Evolutionary conservation across 2,113 vertebrate genomes (phyloP).

Genomic region (Hyperopisus bebe): DNA sequence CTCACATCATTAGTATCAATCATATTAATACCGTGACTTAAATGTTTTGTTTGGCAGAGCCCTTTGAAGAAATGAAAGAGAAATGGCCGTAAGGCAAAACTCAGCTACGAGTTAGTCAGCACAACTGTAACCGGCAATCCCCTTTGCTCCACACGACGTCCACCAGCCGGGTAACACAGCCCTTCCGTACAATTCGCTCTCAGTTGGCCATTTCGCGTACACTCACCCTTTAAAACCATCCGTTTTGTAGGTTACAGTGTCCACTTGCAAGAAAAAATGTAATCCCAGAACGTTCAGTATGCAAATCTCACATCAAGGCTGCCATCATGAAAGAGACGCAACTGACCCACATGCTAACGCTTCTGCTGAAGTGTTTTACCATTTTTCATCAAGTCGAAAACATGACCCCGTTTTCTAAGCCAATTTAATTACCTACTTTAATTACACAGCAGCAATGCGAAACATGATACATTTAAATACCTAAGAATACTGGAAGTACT

Average conservation of each 20-base stretch:
- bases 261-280: neutral
- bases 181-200: neutral
- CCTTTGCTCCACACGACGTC: neutral
- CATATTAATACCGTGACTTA: neutral
- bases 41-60: neutral
- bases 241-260: neutral
- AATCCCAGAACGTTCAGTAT: conserved; percentile 39
- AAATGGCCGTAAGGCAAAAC: neutral
- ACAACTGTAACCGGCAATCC: neutral
- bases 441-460: neutral
- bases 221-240: neutral
- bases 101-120: neutral
- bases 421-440: conserved; percentile 9
- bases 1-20: conserved; percentile 13
- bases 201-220: neutral
- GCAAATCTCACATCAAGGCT: conserved; percentile 12
- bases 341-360: neutral
- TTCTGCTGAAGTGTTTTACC: neutral
- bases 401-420: neutral
- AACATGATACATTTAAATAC: neutral
- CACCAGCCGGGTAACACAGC: neutral
- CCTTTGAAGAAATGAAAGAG: conserved; percentile 6
- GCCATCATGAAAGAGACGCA: neutral
- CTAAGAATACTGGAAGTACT: neutral
- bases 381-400: neutral